Percentiles rank a stretch among this genome's conserved stretches.
Conservation (phyloP, 2,888 invertebrate species). For the Volucella inflata region DNA sequence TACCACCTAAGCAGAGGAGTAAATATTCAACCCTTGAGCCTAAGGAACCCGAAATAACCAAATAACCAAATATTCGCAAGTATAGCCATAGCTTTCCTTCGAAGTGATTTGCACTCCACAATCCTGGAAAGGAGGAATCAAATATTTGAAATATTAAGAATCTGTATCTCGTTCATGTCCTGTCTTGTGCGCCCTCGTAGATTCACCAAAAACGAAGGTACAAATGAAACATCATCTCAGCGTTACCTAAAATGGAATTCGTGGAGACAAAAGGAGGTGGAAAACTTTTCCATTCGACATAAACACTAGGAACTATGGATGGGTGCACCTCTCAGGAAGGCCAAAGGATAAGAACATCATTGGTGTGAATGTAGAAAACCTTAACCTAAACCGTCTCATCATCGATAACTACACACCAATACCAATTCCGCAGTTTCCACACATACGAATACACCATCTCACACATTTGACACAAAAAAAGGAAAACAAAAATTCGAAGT, state of each 20-base stretch:
- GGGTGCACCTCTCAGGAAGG: background rate
- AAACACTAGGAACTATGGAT: constrained; percentile 42
- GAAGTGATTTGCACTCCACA: constrained; percentile 53
- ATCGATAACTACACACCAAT: constrained; percentile 55
- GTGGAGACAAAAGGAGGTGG: constrained; percentile 47
- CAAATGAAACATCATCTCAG: constrained; percentile 1
- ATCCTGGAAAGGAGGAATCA: constrained; percentile 58
- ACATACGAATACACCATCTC: constrained; percentile 4
- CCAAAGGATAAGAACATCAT: background rate
- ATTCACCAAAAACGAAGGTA: background rate
- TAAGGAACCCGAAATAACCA: too few species aligned
- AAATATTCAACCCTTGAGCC: constrained; percentile 49
- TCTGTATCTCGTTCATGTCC: constrained; percentile 32
- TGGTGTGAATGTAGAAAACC: constrained; percentile 49
- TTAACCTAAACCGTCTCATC: constrained; percentile 47
- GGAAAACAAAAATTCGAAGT: too few species aligned
- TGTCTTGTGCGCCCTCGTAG: background rate
- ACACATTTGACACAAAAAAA: background rate
- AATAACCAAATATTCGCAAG: too few species aligned
- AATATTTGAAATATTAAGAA: constrained; percentile 73
- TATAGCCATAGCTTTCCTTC: constrained; percentile 7
- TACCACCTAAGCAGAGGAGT: constrained; percentile 46
- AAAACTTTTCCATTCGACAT: constrained; percentile 53
- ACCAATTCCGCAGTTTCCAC: constrained; percentile 22
- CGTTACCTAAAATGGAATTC: constrained; percentile 6